Evolutionary conservation across 1,140 invertebrate genomes (phyloP), one percentile per base, ranked within the genome.

Genomic region (Helicoverpa armigera): DNA sequence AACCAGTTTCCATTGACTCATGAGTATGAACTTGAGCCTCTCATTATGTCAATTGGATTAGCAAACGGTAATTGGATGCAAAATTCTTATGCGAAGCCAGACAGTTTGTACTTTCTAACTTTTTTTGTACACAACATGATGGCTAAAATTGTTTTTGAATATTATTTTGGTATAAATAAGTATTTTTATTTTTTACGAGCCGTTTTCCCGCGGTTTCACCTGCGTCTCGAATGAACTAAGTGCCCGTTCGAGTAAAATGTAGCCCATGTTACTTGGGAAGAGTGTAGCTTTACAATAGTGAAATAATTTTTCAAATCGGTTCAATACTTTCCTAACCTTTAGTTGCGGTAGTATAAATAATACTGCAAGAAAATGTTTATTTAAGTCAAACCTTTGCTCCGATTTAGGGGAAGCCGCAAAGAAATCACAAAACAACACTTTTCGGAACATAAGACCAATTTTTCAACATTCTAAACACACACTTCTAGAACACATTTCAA

Each of bases 371-470:
- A n/a, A n/a, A n/a, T n/a, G n/a, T n/a, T n/a, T n/a, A n/a, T n/a
- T n/a, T n/a, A 77, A 53, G 16, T 14, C 53, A 53, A 77, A 79
- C 69, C 73, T 73, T 74, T 82, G 67, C 56, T 83, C 79, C 79
- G 56, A 53, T 53, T 77, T 65, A 18, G 74, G 50, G 2, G 80
- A 60, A 4, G 60, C 75, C 77, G 86, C 78, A 72, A 89, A 87
- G 79, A 87, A 82, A 75, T 89, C 84, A 85, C 87, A 89, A 78
- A 86, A 87, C 72, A 87, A 84, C 69, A 89, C 83, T 81, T 84
- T 89, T 67, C 80, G 86, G 74, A 85, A 82, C 86, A 85, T 85
- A 50, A n/a, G 13, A 58, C 14, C n/a, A 56, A 56, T n/a, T 53
- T 73, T 2, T 16, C 35, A 75, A 48, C 18, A 79, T 78, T 63